A percentile compares a stretch with the other conserved stretches of the same genome.
These are phyloP conservation scores for Ibidorhyncha struthersii DNA, from an alignment of 2,113 vertebrate genomes.

Conservation along the genomic window DNA sequence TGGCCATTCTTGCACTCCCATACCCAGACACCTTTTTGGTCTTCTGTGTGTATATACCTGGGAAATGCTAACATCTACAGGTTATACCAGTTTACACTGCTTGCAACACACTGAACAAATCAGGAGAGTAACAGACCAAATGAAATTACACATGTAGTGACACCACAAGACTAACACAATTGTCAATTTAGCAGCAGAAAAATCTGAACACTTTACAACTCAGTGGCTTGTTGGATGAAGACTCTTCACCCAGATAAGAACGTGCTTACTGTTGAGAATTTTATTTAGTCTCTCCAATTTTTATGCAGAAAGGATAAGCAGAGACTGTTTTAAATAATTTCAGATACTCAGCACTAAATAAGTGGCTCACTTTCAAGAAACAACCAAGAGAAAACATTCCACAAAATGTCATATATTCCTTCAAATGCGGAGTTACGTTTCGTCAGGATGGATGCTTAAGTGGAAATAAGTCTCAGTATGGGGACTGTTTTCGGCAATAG, in stretches of 20 bases:
- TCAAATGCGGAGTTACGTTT: not conserved
- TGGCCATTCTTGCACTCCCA: not conserved
- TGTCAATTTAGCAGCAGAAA: not conserved
- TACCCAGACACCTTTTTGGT: not conserved
- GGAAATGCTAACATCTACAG: not conserved
- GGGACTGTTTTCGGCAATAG: slow-evolving; percentile 5
- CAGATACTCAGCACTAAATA: slow-evolving; percentile 32
- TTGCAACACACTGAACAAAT: not conserved
- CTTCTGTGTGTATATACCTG: not conserved
- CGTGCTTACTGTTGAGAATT: not conserved
- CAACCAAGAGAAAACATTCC: not conserved
- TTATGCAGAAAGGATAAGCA: not conserved
- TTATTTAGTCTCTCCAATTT: not conserved
- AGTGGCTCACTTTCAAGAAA: slow-evolving; percentile 9
- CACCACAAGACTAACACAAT: not conserved
- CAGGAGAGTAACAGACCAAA: not conserved
- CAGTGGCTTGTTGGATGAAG: not conserved
- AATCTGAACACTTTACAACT: not conserved
- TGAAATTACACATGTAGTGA: not conserved
- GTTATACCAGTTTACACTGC: not conserved
- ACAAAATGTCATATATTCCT: not conserved
- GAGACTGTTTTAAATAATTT: slow-evolving; percentile 11
- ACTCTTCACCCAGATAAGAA: not conserved
- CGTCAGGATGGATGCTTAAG: not conserved
- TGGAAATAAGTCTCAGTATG: not conserved